Evolutionary conservation across 2,888 invertebrate species (phyloP).

Genomic region (Cosmia trapezina): DNA sequence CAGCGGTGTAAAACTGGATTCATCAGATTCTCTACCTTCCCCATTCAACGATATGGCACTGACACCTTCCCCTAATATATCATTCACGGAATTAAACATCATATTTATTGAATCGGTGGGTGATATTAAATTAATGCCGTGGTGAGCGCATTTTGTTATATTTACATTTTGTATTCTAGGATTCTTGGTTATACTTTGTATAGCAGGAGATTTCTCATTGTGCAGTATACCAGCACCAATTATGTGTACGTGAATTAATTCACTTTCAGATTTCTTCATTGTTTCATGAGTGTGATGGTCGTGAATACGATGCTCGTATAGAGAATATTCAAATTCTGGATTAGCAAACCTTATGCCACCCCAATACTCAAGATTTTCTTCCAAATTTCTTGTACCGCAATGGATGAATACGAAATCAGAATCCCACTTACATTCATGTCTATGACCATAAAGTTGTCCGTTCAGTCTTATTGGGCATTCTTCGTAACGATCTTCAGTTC

Average conservation of each 20-base stretch:
- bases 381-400: conserved; percentile 94
- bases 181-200: conserved; percentile 97
- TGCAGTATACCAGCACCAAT: conserved; percentile 98
- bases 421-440: conserved; percentile 97
- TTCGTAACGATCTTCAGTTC: conserved; percentile 94
- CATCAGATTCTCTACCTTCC: conserved; percentile 96
- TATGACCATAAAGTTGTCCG: conserved; percentile 96
- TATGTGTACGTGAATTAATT: conserved; percentile 94
- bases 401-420: conserved; percentile 97
- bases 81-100: conserved; percentile 93
- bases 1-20: conserved; percentile 97
- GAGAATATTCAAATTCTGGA: conserved; percentile 96
- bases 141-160: conserved; percentile 95
- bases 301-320: conserved; percentile 95
- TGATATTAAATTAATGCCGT: conserved; percentile 97
- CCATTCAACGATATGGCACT: conserved; percentile 97
- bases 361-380: conserved; percentile 95
- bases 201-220: conserved; percentile 97
- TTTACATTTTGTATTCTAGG: conserved; percentile 95
- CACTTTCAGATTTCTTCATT: conserved; percentile 93
- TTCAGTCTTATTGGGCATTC: conserved; percentile 97
- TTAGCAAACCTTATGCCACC: conserved; percentile 98
- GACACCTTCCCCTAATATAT: conserved; percentile 97
- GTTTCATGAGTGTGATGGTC: conserved; percentile 95
- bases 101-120: conserved; percentile 95